Conservation (phyloP, 2,797 vertebrate genomes). For the Sebastes miniatus region DNA sequence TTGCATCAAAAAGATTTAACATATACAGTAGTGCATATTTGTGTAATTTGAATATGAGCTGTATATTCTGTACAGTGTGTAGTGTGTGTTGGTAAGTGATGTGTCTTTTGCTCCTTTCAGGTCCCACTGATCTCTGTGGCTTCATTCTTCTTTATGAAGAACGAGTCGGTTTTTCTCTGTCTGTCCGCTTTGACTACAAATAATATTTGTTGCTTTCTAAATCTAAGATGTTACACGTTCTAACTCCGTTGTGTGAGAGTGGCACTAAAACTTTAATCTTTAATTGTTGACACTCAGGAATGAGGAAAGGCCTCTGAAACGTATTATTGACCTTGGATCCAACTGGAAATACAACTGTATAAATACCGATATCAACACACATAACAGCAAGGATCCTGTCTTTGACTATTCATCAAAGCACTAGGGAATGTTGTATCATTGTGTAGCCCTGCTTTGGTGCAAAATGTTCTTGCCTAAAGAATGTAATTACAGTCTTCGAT, state of each 20-base stretch:
- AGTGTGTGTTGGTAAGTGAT: conserved; percentile 51
- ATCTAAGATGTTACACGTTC: conserved; percentile 7
- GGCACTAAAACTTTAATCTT: not conserved
- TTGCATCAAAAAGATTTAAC: not conserved
- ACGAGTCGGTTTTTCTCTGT: conserved; percentile 18
- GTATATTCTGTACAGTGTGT: not conserved
- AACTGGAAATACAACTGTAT: not conserved
- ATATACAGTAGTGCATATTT: not conserved
- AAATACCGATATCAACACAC: not conserved
- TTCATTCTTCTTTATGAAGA: conserved; percentile 44
- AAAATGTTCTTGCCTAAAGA: not conserved
- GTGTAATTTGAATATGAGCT: not conserved
- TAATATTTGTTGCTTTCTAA: conserved; percentile 5
- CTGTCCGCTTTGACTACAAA: conserved; percentile 42
- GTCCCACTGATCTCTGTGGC: conserved; percentile 71
- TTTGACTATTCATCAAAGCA: not conserved
- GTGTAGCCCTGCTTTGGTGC: not conserved
- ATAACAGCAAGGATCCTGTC: not conserved
- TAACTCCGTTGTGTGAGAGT: conserved; percentile 34
- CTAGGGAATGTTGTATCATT: not conserved
- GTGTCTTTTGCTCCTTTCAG: conserved; percentile 78
- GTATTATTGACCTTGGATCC: not conserved
- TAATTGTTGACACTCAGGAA: not conserved
- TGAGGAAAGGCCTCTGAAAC: not conserved
- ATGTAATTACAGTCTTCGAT: not conserved